Evolutionary conservation across 2,797 vertebrate species (phyloP), one percentile per base, ranked within the genome.

Genomic region (Brotogeris chrysoptera): DNA sequence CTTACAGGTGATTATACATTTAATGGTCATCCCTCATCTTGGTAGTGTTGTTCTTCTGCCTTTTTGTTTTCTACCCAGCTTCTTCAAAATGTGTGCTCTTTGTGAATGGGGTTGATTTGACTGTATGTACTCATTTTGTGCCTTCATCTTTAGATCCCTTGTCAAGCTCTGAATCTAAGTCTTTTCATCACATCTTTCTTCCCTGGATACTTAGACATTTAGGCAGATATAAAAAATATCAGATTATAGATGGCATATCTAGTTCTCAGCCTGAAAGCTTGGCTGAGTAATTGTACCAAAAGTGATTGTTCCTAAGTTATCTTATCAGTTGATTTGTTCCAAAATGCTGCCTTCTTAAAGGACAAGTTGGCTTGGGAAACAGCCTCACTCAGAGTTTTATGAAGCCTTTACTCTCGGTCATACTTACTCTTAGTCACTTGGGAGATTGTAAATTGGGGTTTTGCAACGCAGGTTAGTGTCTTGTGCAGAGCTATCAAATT

Each of bases 81-180:
- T 46, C 46, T 82, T 69, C 63, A 41, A 25, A 81, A 10, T 0
- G 4, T 16, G 32, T 27, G 27, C 44, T 19, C 13, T 50, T 88
- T 70, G n/a, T 19, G 19, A 78, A 47, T 11, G 38, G n/a, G 16
- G 25, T n/a, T 68, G 53, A 38, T 25, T 59, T 39, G 38, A 47
- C 43, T 16, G 13, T 25, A 13, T 18, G 16, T 39, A 2, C 14
- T 49, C 8, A n/a, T 13, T 64, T 30, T 20, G 43, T 65, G 27
- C 34, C 39, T 70, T 73, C 46, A 18, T 44, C 59, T 65, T 63
- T 20, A 43, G 73, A 49, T 50, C 64, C 47, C 68, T 47, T 46
- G n/a, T 4, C 1, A 3, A 41, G 24, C 32, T 77, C 79, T 0
- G 0, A 36, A 57, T 32, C 21, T 0, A 23, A 34, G 60, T 52